Conservation (phyloP, 2,797 vertebrate species). For the Picus viridis region DNA sequence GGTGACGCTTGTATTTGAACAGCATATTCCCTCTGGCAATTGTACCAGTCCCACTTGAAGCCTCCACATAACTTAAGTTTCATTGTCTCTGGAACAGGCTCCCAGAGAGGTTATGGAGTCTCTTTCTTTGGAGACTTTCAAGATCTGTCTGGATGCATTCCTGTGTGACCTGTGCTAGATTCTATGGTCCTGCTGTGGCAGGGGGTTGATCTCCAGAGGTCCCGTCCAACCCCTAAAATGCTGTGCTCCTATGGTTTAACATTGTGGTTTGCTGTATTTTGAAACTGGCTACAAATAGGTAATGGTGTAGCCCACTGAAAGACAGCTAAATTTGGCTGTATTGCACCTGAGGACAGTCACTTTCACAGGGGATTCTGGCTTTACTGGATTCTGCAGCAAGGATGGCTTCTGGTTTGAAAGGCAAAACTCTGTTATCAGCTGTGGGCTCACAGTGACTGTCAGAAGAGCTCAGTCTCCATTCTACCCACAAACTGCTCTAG, state of each 20-base stretch:
- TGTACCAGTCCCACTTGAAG: not conserved
- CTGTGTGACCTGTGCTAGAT: too few relatives aligned
- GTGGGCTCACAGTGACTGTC: not conserved
- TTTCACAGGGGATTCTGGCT: not conserved
- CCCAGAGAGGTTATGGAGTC: too few relatives aligned
- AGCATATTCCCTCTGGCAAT: not conserved
- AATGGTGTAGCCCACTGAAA: not conserved
- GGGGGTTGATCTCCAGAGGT: too few relatives aligned
- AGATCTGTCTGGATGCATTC: too few relatives aligned
- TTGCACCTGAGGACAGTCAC: not conserved
- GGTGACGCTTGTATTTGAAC: not conserved
- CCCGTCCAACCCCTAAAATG: too few relatives aligned
- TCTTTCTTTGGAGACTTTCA: too few relatives aligned
- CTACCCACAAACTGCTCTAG: fast-evolving
- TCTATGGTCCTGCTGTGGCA: too few relatives aligned
- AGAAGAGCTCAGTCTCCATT: fast-evolving
- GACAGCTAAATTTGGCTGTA: not conserved
- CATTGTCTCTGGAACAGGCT: not conserved
- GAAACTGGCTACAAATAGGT: not conserved
- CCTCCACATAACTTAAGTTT: not conserved
- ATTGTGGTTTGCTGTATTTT: constrained; percentile 9
- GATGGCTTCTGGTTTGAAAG: not conserved
- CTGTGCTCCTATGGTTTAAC: not conserved
- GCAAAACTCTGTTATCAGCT: not conserved
- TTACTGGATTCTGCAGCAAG: not conserved